A percentile compares a stretch with the other conserved stretches of the same genome.
Conservation (phyloP, 1,140 invertebrate genomes). For the Aphaenogaster floridana region DNA sequence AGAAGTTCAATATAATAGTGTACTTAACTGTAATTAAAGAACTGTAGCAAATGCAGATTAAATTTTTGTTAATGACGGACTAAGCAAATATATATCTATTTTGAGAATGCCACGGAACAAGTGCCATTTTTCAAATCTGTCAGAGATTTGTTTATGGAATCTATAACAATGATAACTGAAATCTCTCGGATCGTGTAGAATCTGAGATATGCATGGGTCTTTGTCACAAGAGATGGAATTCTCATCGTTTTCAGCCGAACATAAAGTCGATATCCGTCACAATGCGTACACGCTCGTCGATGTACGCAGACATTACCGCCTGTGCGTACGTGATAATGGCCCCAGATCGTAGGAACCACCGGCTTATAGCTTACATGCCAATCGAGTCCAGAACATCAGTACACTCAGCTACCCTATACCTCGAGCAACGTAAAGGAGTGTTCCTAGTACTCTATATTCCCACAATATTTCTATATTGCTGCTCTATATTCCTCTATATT, state of each 20-base stretch:
- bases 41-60: background rate
- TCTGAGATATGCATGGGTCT: background rate
- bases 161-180: background rate
- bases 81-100: background rate
- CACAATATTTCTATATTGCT: background rate
- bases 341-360: constrained; percentile 66
- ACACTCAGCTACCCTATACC: constrained; percentile 6
- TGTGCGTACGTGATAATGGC: constrained; percentile 68
- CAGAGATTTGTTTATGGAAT: background rate
- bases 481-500: background rate
- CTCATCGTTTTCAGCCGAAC: constrained; percentile 69
- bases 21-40: background rate
- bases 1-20: background rate
- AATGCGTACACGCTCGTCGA: constrained; percentile 46
- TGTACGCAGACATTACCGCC: constrained; percentile 48
- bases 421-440: background rate
- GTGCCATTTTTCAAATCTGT: background rate
- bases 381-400: constrained; percentile 62
- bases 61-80: background rate
- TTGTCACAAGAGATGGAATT: background rate
- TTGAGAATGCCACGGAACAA: background rate
- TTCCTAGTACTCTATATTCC: background rate
- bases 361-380: constrained; percentile 70
- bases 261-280: constrained; percentile 74
- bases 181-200: background rate